Percentiles rank a stretch among this genome's conserved stretches.
Conservation (phyloP, 1,140 invertebrate species). For the Drosophila melanica region DNA sequence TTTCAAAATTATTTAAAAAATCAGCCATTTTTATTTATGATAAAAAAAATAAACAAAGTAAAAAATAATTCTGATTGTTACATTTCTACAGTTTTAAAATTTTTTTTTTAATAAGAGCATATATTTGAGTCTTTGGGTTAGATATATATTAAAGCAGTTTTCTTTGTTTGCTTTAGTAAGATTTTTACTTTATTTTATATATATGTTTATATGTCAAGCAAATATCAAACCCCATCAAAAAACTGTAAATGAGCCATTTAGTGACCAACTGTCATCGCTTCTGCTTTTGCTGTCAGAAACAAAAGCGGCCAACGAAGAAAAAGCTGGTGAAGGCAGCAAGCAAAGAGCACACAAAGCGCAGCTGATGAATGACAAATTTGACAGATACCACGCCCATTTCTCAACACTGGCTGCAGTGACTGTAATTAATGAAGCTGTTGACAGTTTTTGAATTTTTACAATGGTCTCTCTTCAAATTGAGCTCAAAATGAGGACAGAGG, state of each 20-base stretch:
- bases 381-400: conserved; percentile 58
- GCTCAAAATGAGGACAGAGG: conserved; percentile 19
- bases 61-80: too few relatives aligned
- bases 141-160: too few relatives aligned
- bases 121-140: too few relatives aligned
- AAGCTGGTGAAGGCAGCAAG: not conserved
- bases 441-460: conserved; percentile 68
- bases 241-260: conserved; percentile 5
- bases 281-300: conserved; percentile 55
- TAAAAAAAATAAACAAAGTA: too few relatives aligned
- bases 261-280: conserved; percentile 7
- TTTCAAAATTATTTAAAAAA: too few relatives aligned
- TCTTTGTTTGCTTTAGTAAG: too few relatives aligned
- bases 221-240: not conserved
- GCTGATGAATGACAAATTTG: conserved; percentile 79
- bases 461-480: conserved; percentile 55
- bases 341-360: conserved; percentile 21
- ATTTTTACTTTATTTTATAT: too few relatives aligned
- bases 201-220: not conserved
- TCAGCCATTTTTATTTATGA: too few relatives aligned
- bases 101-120: not conserved
- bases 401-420: conserved; percentile 50
- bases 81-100: too few relatives aligned
- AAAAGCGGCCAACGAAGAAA: conserved; percentile 31
- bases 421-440: conserved; percentile 72